Evolutionary conservation across 2,113 vertebrate genomes (phyloP).

Genomic region (Calyptomena viridis): DNA sequence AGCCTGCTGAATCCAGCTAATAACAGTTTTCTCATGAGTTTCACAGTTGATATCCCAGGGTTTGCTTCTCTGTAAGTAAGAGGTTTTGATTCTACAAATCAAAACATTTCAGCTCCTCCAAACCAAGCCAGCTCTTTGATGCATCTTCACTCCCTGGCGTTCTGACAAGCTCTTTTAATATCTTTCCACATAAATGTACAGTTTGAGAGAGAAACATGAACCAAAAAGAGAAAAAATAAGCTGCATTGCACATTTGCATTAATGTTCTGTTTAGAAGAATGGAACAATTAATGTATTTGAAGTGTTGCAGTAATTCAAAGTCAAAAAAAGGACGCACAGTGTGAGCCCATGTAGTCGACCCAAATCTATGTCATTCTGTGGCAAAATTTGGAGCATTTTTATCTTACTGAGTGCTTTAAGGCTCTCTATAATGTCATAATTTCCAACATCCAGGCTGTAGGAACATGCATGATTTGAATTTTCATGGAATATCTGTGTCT

Average conservation of each 20-base stretch:
- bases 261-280: neutral
- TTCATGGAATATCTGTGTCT: neutral
- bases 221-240: neutral
- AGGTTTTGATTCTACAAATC: neutral
- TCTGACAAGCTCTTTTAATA: neutral
- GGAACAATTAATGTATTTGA: neutral
- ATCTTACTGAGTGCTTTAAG: neutral
- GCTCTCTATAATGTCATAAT: neutral
- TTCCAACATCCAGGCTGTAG: neutral
- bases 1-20: neutral
- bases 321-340: neutral
- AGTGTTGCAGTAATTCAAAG: neutral
- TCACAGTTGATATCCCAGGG: neutral
- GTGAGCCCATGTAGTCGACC: neutral
- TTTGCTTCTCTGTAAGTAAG: neutral
- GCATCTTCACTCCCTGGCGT: neutral
- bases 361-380: neutral
- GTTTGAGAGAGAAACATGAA: neutral
- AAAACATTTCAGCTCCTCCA: neutral
- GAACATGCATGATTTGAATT: neutral
- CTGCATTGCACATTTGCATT: neutral
- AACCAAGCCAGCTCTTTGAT: neutral
- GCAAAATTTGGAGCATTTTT: neutral
- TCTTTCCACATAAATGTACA: neutral
- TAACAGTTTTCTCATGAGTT: neutral